phyloP scores from a whole-genome alignment of 2,113 vertebrate genomes.

The Syngnathus scovelli region DNA sequence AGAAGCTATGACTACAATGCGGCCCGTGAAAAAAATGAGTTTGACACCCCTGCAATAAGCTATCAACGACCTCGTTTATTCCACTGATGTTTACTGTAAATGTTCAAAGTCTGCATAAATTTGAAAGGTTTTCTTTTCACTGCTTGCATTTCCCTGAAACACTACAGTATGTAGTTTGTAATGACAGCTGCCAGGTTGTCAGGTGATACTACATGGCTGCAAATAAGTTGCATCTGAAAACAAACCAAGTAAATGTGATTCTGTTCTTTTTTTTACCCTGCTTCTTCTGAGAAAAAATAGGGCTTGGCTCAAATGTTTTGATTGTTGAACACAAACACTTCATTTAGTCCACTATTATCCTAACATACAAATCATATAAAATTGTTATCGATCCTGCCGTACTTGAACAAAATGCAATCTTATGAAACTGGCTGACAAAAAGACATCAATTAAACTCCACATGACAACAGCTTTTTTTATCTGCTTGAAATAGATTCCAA shows the following conservation, averaged over 20 bases:
- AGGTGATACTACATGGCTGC: not conserved
- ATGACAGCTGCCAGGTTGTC: not conserved
- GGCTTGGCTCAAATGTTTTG: too few relatives aligned
- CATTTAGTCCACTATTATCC: too few relatives aligned
- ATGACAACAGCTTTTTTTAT: not conserved
- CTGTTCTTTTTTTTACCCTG: not conserved
- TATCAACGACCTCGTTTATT: constrained; percentile 12
- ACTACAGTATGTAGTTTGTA: not conserved
- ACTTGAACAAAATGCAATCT: not conserved
- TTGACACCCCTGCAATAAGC: too few relatives aligned
- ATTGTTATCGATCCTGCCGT: not conserved
- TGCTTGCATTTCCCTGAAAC: not conserved
- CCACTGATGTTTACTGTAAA: constrained; percentile 12
- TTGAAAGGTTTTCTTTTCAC: not conserved
- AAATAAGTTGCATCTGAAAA: too few relatives aligned
- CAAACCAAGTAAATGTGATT: not conserved
- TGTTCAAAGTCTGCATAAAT: too few relatives aligned
- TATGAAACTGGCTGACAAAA: not conserved
- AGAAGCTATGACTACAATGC: too few relatives aligned
- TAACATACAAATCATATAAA: not conserved
- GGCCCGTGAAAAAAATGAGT: too few relatives aligned
- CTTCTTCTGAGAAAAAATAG: not conserved
- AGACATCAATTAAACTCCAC: not conserved
- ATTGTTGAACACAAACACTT: too few relatives aligned
- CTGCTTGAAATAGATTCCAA: not conserved